Evolutionary conservation across 2,113 vertebrate genomes (phyloP).

Genomic region (Pluvianellus socialis): DNA sequence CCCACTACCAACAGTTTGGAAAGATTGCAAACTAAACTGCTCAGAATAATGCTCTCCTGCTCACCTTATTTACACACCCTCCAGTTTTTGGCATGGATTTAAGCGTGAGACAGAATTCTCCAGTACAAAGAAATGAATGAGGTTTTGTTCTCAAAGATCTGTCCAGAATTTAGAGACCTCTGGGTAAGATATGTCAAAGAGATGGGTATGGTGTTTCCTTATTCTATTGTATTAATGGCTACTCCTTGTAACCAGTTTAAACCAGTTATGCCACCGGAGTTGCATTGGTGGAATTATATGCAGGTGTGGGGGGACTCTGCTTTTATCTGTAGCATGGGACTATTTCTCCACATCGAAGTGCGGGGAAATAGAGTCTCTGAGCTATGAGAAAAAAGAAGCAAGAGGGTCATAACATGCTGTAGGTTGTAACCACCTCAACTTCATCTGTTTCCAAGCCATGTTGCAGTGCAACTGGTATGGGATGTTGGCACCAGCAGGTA

Average conservation of each 20-base stretch:
- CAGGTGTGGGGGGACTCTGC: too few relatives aligned
- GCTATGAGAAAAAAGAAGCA: background rate
- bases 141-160: background rate
- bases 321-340: background rate
- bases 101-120: background rate
- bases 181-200: background rate
- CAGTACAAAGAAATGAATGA: background rate
- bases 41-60: background rate
- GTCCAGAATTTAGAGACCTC: background rate
- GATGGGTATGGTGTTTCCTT: background rate
- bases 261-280: background rate
- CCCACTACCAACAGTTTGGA: background rate
- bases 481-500: background rate
- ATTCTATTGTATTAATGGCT: background rate
- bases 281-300: background rate
- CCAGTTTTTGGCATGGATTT: background rate
- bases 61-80: background rate
- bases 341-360: background rate
- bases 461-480: background rate
- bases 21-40: background rate
- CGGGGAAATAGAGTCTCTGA: background rate
- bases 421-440: background rate
- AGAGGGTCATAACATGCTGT: background rate
- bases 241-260: background rate
- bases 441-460: background rate